phyloP scores from a whole-genome alignment of 2,888 invertebrate genomes.

The Serripes groenlandicus region DNA sequence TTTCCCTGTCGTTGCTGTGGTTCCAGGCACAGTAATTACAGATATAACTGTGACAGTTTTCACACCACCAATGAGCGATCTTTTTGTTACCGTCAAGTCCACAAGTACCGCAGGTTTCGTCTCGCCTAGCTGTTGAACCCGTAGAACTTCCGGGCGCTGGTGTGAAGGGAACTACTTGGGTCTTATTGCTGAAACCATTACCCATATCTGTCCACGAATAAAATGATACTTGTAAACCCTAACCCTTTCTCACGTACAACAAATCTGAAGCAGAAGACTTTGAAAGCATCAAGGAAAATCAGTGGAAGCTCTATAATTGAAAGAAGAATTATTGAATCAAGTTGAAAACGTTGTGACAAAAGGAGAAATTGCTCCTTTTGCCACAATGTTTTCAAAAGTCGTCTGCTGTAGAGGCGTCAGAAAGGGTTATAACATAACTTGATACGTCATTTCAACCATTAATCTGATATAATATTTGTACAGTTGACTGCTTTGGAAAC shows the following conservation, averaged over 20 bases:
- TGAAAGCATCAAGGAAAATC: too few species aligned
- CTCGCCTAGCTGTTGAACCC: conserved; percentile 5
- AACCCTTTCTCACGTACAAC: too few species aligned
- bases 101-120: conserved; percentile 28
- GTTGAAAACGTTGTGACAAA: background rate
- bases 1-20: conserved; percentile 31
- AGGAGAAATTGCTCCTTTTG: background rate
- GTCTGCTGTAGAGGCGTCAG: background rate
- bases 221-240: too few species aligned
- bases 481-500: too few species aligned
- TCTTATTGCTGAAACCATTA: conserved; percentile 33
- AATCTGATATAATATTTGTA: too few species aligned
- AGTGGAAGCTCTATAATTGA: too few species aligned
- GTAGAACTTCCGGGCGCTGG: conserved; percentile 16
- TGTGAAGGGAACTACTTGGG: conserved; percentile 22
- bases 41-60: conserved; percentile 37
- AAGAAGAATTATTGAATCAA: too few species aligned
- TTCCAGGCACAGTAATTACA: conserved; percentile 59
- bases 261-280: too few species aligned
- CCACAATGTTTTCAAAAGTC: background rate
- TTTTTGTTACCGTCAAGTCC: conserved; percentile 48
- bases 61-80: conserved; percentile 56
- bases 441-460: too few species aligned
- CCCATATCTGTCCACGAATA: conserved; percentile 40
- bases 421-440: too few species aligned